Base-by-base conservation (phyloP, 2,888 invertebrate species). In the Chesias legatella region DNA sequence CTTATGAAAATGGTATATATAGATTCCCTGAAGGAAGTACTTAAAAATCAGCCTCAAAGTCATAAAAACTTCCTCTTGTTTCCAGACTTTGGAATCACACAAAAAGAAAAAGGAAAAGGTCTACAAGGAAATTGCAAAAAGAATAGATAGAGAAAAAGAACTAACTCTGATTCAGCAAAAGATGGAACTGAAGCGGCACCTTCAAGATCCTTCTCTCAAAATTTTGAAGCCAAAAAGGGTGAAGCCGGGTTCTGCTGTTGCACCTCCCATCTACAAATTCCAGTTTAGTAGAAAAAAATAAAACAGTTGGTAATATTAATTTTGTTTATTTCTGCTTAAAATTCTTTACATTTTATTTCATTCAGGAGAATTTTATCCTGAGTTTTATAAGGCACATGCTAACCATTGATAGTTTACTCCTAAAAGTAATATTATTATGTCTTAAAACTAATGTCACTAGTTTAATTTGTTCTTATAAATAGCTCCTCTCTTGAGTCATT, bases 271-370 rank as follows among this genome's bases (percentile, higher is more conserved):
- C 3, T 96, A 94, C 69, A 84, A 91, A 58, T 97, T 96, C 90
- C 92, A 92, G 55, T 95, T 93, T 66, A 92, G 95, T 70, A 90
- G 97, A 54, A 96, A 96, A 70, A 92, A 92, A 79, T 95, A 82
- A 90, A 60, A 61, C 13, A 28, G 21, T 8, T 11, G 31, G 33
- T 50, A 44, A 36, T 33, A 35, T 43, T 43, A 2, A 22, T 20
- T 10, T 27, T 44, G 33, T 45, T 48, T 32, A 34, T 43, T 46
- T 39, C 22, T 40, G 46, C 51, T 44, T 29, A 42, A 48, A 44
- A 43, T 39, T 25, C 40, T 27, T 36, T 34, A n/a, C n/a, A n/a
- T 39, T 29, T 39, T 34, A 35, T 34, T 10, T 31, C 13, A 17
- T 17, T 17, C 13, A 17, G 13, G 13, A 17, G 13, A 3, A 17